Base-by-base conservation (phyloP, 2,797 vertebrate genomes). In the Smutsia temminckii region DNA sequence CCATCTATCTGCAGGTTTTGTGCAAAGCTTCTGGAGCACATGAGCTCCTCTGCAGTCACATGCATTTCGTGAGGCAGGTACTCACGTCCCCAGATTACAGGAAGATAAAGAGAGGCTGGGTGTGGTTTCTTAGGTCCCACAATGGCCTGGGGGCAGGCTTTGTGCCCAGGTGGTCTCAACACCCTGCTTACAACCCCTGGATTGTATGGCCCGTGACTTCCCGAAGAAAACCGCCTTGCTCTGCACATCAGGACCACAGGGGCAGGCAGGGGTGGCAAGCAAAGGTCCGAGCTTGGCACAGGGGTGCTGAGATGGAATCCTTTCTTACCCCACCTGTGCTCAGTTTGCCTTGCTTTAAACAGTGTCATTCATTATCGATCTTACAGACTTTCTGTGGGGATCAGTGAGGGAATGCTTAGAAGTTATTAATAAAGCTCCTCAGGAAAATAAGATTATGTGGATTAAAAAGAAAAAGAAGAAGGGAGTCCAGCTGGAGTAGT, bases 401-500 rank as follows among this genome's bases (percentile, higher is more conserved):
- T 81, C 49, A 77, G 61, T 9, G 8, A 81, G 42, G 27, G 34
- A 74, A 83, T 21, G 78, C 53, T 42, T 49, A 51, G n/a, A 83
- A 21, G n/a, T 72, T 64, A 84, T 87, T 69, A 89, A 91, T 77
- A 95, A 71, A 89, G 63, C 53, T 53, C 40, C 55, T 72, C 51
- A 66, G 72, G 91, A 90, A 92, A 90, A 81, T 66, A 94, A 85
- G 90, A 96, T 95, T 92, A 89, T 8, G 12, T 4, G 61, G 59
- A 68, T 87, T 84, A 34, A 80, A 83, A 86, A 74, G 77, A 51
- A 78, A 34, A 57, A 63, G 27, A 34, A 55, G 49, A 63, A 71
- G 46, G 4, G 9, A 63, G 32, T 3, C 5, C 0, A 5, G 42
- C 81, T 85, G n/a, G 34, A 40, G 71, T 34, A 66, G 75, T 59